A percentile compares a stretch with the other conserved stretches of the same genome.
Evolutionary conservation across 37 sponge, comb jelly and placozoan genomes (phyloP).

Genomic region (Theonella swinhoei): DNA sequence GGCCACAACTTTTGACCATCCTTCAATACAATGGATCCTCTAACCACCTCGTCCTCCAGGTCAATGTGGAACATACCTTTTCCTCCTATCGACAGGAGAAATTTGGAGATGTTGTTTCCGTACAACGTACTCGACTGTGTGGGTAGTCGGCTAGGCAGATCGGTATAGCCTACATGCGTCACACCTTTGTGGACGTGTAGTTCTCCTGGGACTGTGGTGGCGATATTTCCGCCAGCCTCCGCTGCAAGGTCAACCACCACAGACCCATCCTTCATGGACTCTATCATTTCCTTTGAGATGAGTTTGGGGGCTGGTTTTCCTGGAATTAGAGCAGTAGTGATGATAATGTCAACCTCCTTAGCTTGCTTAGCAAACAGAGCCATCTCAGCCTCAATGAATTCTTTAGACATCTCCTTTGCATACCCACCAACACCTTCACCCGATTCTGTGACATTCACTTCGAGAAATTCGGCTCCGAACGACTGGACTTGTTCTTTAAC

Average conservation of each 20-base stretch:
- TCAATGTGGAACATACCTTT: slow-evolving; percentile 59
- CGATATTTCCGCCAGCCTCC: slow-evolving; percentile 93
- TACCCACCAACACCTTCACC: slow-evolving; percentile 94
- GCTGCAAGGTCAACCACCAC: slow-evolving; percentile 95
- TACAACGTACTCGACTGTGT: slow-evolving; percentile 92
- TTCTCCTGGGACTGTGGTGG: slow-evolving; percentile 83
- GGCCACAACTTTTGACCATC: slow-evolving; percentile 85
- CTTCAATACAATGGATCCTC: slow-evolving; percentile 80
- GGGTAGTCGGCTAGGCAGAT: slow-evolving; percentile 87
- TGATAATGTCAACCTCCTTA: slow-evolving; percentile 91
- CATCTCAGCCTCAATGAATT: slow-evolving; percentile 92
- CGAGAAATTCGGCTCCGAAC: slow-evolving; percentile 94
- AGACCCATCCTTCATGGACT: slow-evolving; percentile 92
- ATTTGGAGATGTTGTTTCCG: slow-evolving; percentile 90
- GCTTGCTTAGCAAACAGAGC: slow-evolving; percentile 93
- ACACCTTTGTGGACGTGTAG: slow-evolving; percentile 82
- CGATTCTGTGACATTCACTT: slow-evolving; percentile 76
- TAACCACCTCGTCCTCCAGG: slow-evolving; percentile 90
- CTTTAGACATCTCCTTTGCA: slow-evolving; percentile 94
- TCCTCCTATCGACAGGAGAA: slow-evolving; percentile 69
- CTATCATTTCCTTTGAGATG: slow-evolving; percentile 87
- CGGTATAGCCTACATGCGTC: slow-evolving; percentile 92
- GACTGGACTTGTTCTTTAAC: slow-evolving; percentile 92
- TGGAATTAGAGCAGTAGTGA: slow-evolving; percentile 93
- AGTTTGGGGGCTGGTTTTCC: slow-evolving; percentile 94